Conservation (phyloP, 2,888 invertebrate species). For the Itoplectis maculator region DNA sequence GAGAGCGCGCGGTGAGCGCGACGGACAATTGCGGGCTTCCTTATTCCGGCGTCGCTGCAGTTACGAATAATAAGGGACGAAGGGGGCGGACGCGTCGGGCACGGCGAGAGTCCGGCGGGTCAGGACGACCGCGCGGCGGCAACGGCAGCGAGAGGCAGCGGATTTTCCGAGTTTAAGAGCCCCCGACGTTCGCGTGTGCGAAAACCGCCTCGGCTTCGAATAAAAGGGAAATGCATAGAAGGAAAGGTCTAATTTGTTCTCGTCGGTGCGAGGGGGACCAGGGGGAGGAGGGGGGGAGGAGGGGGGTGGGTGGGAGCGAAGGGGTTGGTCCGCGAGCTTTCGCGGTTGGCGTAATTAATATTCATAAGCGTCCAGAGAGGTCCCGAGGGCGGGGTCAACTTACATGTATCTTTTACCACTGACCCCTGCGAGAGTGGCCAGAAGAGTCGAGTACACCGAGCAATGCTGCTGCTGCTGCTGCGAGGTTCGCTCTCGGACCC, state of each 20-base stretch:
- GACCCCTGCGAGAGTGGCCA: slow-evolving; percentile 76
- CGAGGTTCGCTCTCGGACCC: slow-evolving; percentile 72
- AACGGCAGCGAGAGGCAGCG: slow-evolving; percentile 53
- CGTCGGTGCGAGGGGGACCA: slow-evolving; percentile 77
- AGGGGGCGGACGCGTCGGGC: slow-evolving; percentile 25
- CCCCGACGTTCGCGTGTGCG: slow-evolving; percentile 38
- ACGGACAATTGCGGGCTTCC: slow-evolving; percentile 65
- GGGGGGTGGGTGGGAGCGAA: slow-evolving; percentile 66
- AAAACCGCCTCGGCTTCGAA: slow-evolving; percentile 72
- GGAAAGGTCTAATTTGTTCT: slow-evolving; percentile 85
- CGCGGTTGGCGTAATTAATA: slow-evolving; percentile 82
- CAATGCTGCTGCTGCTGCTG: slow-evolving; percentile 52
- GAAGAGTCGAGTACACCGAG: slow-evolving; percentile 28
- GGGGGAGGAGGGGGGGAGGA: slow-evolving; percentile 65
- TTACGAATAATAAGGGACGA: slow-evolving; percentile 64
- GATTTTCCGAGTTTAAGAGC: slow-evolving; percentile 73
- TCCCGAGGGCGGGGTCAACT: slow-evolving; percentile 85
- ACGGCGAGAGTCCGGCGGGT: slow-evolving; percentile 45
- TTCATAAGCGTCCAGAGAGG: slow-evolving; percentile 85
- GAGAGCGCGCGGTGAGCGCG: slow-evolving; percentile 36
- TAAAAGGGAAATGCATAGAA: slow-evolving; percentile 84
- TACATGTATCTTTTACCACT: slow-evolving; percentile 85
- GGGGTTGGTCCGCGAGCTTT: slow-evolving; percentile 69
- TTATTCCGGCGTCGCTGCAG: slow-evolving; percentile 64
- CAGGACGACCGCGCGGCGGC: slow-evolving; percentile 52